Evolutionary conservation across 2,113 vertebrate species (phyloP), one percentile per base, ranked within the genome.

Genomic region (Bombycilla garrulus): DNA sequence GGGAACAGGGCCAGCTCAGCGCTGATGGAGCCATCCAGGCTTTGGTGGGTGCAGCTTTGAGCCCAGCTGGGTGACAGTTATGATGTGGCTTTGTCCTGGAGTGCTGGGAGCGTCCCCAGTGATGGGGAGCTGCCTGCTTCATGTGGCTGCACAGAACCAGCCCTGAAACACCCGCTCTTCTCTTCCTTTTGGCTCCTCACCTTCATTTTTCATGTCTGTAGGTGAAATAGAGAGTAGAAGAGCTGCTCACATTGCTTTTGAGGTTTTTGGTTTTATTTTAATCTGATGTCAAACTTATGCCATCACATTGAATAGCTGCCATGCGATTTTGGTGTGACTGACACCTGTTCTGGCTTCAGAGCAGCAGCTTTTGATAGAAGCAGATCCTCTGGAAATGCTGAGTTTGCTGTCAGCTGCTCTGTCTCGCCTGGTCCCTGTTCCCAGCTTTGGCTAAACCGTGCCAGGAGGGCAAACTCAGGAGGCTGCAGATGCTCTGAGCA

Each of bases 331-430:
- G 88, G 79, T 88, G 76, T 94, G 93, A 92, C 92, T 93, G 92
- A 77, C 96, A 96, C 92, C 95, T 96, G 92, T 86, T 94, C 90
- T 86, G 80, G 67, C 85, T 93, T 71, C 29, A 26, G 80, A 81
- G 53, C 26, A n/a, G 64, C 79, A 90, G 92, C 82, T 96, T 95
- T 71, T 31, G 48, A 51, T 88, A 8, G 42, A 45, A 70, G 47
- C 62, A 76, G 81, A 86, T 81, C 47, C 82, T 80, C 85, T 94
- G 93, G 67, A 93, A 95, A 18, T 0, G 12, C 95, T 71, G 82
- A 67, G 8, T 94, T 70, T 60, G 2, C 92, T 77, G 85, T 53
- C 93, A 96, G 72, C 93, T 96, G 92, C 92, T 95, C 54, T 54
- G 88, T 77, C 51, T 90, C 0, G 0, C 28, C 89, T 69, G 67